Percentiles rank a stretch among this genome's conserved stretches.
These are phyloP conservation scores for Aplysina aerophoba DNA, from an alignment of 37 sponge, comb jelly and placozoan genomes.

Conservation along the genomic window DNA sequence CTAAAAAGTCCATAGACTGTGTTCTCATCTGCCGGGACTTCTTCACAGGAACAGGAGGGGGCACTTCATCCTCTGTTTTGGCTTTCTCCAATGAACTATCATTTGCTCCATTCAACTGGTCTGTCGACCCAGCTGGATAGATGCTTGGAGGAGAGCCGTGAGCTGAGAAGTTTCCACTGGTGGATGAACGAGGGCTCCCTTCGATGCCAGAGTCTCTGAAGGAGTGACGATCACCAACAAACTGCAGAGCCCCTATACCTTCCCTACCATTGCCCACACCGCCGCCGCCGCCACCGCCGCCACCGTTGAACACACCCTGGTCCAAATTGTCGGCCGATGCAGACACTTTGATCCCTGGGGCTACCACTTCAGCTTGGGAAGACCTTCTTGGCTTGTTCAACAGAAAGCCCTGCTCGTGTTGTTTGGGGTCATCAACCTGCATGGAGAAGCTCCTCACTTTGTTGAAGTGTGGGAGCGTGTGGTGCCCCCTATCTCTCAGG, in stretches of 20 bases:
- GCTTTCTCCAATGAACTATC: too few species aligned
- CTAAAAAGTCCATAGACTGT: too few species aligned
- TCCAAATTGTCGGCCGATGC: slow-evolving; percentile 23
- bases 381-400: slow-evolving; percentile 23
- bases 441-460: not conserved
- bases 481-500: not conserved
- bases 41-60: slow-evolving; percentile 22
- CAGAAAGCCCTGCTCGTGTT: not conserved
- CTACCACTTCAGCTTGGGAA: not conserved
- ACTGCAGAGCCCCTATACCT: not conserved
- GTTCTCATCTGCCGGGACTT: not conserved
- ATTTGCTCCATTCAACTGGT: slow-evolving; percentile 12
- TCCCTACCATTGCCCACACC: not conserved
- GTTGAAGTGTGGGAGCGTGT: slow-evolving; percentile 14
- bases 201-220: slow-evolving; percentile 29
- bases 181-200: slow-evolving; percentile 26
- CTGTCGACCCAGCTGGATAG: slow-evolving; percentile 1
- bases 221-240: not conserved
- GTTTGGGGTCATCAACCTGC: not conserved
- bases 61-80: not conserved
- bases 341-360: not conserved
- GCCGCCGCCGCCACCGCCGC: too few species aligned
- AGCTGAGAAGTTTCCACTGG: not conserved
- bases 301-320: not conserved
- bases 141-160: slow-evolving; percentile 22